Evolutionary conservation across 2,888 invertebrate species (phyloP), one percentile per base, ranked within the genome.

Genomic region (Orthosia gracilis): DNA sequence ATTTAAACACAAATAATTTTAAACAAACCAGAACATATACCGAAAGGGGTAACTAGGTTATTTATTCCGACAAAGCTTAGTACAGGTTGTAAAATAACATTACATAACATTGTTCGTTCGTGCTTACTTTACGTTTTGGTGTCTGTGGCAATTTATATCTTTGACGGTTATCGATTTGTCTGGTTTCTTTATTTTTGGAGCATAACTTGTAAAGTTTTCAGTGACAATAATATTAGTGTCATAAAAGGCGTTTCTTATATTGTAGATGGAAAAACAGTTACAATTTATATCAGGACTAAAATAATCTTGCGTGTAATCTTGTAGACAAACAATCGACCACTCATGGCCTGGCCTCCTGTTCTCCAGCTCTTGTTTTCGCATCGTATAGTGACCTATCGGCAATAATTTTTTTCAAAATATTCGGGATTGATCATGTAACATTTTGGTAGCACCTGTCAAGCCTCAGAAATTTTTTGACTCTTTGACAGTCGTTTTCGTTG

Each of bases 121-220:
- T 85, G 85, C 54, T 78, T 58, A 76, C 62, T 15, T 55, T 26
- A 45, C 65, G 64, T 82, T 82, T n/a, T 76, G 52, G 55, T 79
- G 47, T 67, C 72, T 79, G 76, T 79, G 73, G 59, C 61, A 65
- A 61, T 82, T 79, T 84, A 73, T 78, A 69, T 64, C 72, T 82
- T 74, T 85, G 79, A 78, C 58, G 63, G 67, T 4, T 65, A 76
- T 86, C 73, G 85, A 86, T 82, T 86, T 70, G 63, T 72, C 62
- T 76, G 72, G 0, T 72, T 18, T 40, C 15, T 55, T 57, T 62
- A 57, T 57, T 67, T 79, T 63, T 64, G 15, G 52, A 9, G 13
- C 52, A 58, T 47, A 47, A 72, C 47, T 31, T 72, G 52, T 62
- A 17, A 49, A 72, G 4, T 63, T 75, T 80, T 58, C 47, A 63